Evolutionary conservation across 2,113 vertebrate genomes (phyloP).

Genomic region (Onychostoma macrolepis): DNA sequence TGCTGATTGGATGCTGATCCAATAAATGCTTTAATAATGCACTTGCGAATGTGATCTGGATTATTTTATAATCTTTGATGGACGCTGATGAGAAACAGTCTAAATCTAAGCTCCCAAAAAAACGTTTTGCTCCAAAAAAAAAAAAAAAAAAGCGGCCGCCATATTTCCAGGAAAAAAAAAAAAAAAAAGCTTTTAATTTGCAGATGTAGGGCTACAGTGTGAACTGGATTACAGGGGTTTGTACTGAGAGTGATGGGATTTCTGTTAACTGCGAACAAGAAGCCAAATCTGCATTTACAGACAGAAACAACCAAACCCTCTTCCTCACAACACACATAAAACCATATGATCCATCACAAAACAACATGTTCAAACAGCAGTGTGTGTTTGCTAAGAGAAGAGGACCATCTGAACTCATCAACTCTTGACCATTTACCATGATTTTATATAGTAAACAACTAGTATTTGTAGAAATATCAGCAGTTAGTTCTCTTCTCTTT

Average conservation of each 20-base stretch:
- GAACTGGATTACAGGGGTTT: slow-evolving; percentile 69
- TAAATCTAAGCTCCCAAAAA: not conserved
- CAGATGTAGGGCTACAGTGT: not conserved
- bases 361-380: not conserved
- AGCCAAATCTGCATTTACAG: slow-evolving; percentile 65
- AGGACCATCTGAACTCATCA: not conserved
- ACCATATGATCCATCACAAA: not conserved
- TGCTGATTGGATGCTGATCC: too few relatives aligned
- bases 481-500: not conserved
- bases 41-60: not conserved
- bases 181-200: not conserved
- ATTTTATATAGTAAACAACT: not conserved
- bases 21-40: not conserved
- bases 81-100: too few relatives aligned
- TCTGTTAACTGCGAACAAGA: slow-evolving; percentile 51
- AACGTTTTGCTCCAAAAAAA: not conserved
- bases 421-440: not conserved
- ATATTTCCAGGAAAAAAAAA: not conserved
- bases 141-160: not conserved
- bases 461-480: not conserved
- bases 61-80: not conserved
- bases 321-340: not conserved
- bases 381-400: not conserved
- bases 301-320: not conserved
- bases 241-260: slow-evolving; percentile 64